These are phyloP conservation scores for Tetranychus urticae DNA, from an alignment of 1,140 invertebrate genomes.

Conservation along the genomic window DNA sequence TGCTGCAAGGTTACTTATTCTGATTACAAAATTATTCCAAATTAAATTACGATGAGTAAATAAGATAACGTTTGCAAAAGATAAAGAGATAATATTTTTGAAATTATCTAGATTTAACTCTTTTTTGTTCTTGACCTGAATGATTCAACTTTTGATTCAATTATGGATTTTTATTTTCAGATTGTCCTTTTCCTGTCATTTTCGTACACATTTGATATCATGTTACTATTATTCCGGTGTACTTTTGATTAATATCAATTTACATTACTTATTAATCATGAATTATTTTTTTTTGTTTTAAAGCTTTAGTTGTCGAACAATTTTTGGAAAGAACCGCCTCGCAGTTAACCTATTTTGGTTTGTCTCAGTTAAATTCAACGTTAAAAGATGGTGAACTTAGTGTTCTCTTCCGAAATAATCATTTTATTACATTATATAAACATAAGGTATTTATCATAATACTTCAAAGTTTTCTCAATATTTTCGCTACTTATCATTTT, in stretches of 20 bases:
- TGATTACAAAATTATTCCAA: too few species aligned
- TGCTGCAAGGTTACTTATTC: too few species aligned
- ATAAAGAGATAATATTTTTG: too few species aligned
- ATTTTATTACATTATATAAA: slow-evolving; percentile 31
- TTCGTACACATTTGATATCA: too few species aligned
- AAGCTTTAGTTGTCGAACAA: slow-evolving; percentile 27
- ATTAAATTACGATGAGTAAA: too few species aligned
- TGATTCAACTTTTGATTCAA: too few species aligned
- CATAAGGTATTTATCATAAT: slow-evolving; percentile 22
- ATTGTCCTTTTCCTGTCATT: too few species aligned
- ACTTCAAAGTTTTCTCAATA: neutral
- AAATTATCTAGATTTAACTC: too few species aligned
- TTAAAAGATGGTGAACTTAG: slow-evolving; percentile 28
- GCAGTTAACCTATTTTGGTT: slow-evolving; percentile 32
- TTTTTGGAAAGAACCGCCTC: slow-evolving; percentile 30
- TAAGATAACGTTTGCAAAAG: too few species aligned
- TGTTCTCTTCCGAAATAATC: slow-evolving; percentile 35
- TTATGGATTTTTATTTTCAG: too few species aligned
- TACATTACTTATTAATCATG: neutral
- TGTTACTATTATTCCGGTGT: too few species aligned
- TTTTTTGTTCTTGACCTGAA: too few species aligned
- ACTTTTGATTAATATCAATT: neutral
- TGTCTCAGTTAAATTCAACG: slow-evolving; percentile 26
- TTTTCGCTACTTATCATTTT: neutral
- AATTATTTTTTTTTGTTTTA: slow-evolving; percentile 5